A percentile compares a stretch with the other conserved stretches of the same genome.
Conservation (phyloP, 2,797 vertebrate species). For the Adrianichthys oophorus region DNA sequence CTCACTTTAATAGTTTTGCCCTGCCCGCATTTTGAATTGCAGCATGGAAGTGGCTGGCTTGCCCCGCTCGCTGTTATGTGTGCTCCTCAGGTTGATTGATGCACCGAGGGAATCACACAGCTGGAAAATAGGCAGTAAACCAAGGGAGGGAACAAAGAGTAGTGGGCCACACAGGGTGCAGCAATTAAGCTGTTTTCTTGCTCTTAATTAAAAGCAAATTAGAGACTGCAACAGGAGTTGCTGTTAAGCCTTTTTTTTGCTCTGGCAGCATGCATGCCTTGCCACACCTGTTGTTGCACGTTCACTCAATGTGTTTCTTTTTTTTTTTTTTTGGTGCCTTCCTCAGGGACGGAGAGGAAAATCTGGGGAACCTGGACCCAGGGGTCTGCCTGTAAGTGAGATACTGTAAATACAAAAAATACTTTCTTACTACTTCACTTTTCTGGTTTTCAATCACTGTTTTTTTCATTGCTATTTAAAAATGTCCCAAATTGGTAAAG, state of each 20-base stretch:
- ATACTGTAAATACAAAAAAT: constrained; percentile 1
- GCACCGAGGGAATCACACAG: constrained; percentile 63
- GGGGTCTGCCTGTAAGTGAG: constrained; percentile 88
- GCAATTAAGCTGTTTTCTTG: constrained; percentile 81
- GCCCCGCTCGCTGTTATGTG: constrained; percentile 34
- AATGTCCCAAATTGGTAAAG: too few species aligned
- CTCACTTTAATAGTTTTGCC: constrained; percentile 37
- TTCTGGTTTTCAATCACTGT: background rate
- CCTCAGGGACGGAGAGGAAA: constrained; percentile 91
- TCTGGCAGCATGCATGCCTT: constrained; percentile 61
- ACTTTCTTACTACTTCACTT: background rate
- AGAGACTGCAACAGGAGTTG: constrained; percentile 70
- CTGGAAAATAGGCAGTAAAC: constrained; percentile 72
- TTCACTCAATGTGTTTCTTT: constrained; percentile 38
- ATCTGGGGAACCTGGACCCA: constrained; percentile 83
- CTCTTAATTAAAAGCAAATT: constrained; percentile 84
- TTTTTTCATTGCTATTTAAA: background rate
- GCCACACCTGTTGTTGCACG: constrained; percentile 63
- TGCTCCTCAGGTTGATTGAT: constrained; percentile 73
- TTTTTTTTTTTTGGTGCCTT: constrained; percentile 15
- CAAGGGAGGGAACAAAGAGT: constrained; percentile 71
- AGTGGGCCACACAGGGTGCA: constrained; percentile 71
- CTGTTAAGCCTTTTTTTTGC: constrained; percentile 74
- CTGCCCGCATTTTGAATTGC: constrained; percentile 14
- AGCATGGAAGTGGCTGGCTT: constrained; percentile 11